These are phyloP conservation scores for Xiphophorus hellerii DNA, from an alignment of 2,113 vertebrate genomes.

Conservation along the genomic window DNA sequence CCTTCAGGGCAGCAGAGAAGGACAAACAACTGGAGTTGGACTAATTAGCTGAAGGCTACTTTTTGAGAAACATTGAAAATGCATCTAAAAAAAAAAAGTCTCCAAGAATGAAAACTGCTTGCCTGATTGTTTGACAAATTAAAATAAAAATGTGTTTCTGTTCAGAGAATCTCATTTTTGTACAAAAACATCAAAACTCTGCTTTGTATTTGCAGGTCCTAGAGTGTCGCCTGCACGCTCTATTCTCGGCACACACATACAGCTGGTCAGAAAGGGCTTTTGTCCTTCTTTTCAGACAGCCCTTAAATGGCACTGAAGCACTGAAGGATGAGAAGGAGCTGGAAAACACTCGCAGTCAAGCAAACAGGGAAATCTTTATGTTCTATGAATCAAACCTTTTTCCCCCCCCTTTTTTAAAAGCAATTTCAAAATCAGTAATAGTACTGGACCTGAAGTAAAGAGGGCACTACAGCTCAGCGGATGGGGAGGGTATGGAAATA, in stretches of 20 bases:
- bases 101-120: not conserved
- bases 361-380: slow-evolving; percentile 32
- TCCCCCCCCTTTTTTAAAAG: not conserved
- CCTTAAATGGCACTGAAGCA: slow-evolving; percentile 66
- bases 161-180: not conserved
- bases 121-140: not conserved
- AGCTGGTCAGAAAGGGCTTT: slow-evolving; percentile 53
- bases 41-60: not conserved
- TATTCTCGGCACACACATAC: slow-evolving; percentile 42
- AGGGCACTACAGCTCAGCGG: slow-evolving; percentile 32
- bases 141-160: not conserved
- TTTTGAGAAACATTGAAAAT: not conserved
- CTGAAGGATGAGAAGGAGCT: slow-evolving; percentile 35
- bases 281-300: slow-evolving; percentile 45
- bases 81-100: not conserved
- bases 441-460: slow-evolving; percentile 46
- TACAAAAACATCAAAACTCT: not conserved
- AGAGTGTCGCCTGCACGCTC: slow-evolving; percentile 27
- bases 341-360: slow-evolving; percentile 33
- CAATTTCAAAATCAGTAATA: slow-evolving; percentile 22
- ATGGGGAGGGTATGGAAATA: slow-evolving; percentile 2
- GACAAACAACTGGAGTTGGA: not conserved
- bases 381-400: slow-evolving; percentile 52
- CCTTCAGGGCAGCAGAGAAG: not conserved
- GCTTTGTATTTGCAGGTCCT: not conserved